These are phyloP conservation scores for Nothocercus nigrocapillus DNA, from an alignment of 2,113 vertebrate genomes.

Conservation along the genomic window DNA sequence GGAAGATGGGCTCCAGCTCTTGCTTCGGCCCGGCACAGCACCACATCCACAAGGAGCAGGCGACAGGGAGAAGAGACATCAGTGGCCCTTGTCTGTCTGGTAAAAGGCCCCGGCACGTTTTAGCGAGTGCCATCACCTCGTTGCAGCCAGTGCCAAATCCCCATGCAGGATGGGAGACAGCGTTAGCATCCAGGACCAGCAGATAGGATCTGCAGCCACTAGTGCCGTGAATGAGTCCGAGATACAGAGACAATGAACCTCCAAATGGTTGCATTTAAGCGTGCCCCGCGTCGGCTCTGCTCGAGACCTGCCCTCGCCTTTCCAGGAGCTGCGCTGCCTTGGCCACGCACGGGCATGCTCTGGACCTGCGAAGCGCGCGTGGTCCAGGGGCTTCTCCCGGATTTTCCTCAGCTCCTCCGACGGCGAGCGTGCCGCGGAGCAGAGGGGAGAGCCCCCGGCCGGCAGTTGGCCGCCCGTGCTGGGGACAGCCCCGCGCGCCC, in stretches of 20 bases:
- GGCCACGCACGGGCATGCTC: background rate
- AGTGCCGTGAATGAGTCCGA: background rate
- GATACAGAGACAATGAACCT: background rate
- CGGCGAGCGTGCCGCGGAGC: background rate
- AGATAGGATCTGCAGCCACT: background rate
- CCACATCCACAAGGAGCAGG: background rate
- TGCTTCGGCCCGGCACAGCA: background rate
- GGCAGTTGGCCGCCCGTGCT: background rate
- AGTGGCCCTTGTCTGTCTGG: background rate
- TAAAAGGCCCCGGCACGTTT: background rate
- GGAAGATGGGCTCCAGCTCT: background rate
- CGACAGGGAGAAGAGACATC: constrained; percentile 9
- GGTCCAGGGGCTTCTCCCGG: background rate
- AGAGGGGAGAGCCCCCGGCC: background rate
- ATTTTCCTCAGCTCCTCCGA: background rate
- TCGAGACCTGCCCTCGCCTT: background rate
- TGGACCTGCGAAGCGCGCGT: background rate
- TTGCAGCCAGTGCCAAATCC: background rate
- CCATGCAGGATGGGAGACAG: background rate
- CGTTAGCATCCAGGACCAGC: background rate
- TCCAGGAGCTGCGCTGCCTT: background rate
- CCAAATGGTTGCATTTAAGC: background rate
- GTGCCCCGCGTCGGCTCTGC: background rate
- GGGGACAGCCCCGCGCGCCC: background rate
- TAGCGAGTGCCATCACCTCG: background rate